phyloP scores from a whole-genome alignment of 1,140 invertebrate genomes.

The Sweltsa coloradensis region DNA sequence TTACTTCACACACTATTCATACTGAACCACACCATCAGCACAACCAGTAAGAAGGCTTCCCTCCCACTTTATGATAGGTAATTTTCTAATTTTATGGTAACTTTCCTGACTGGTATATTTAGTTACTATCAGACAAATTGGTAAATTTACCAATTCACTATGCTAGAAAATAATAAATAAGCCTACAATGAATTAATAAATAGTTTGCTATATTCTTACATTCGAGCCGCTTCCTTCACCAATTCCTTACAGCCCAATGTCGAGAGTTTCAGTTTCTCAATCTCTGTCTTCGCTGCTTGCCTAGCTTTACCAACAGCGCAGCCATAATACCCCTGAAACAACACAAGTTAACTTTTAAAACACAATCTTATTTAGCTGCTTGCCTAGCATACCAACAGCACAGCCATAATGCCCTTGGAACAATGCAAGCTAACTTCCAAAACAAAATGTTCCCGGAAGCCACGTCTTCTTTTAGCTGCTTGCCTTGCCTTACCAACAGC shows the following conservation, averaged over 20 bases:
- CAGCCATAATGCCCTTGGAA: no score
- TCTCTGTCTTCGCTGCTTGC: slow-evolving; percentile 98
- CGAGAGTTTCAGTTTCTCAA: slow-evolving; percentile 89
- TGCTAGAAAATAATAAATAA: background rate
- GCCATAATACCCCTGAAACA: slow-evolving; percentile 80
- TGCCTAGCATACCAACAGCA: no score
- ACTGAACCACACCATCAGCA: no score
- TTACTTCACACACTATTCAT: no score
- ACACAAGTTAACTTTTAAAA: no score
- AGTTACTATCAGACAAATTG: background rate
- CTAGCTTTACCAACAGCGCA: slow-evolving; percentile 97
- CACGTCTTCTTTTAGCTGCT: no score
- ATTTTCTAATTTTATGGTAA: background rate
- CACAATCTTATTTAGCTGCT: no score
- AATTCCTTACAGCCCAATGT: slow-evolving; percentile 77
- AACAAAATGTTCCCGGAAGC: no score
- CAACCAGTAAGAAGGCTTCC: no score
- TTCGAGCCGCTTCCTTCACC: slow-evolving; percentile 89
- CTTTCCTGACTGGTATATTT: background rate
- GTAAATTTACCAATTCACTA: no score
- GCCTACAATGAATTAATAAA: background rate
- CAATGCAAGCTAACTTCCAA: no score
- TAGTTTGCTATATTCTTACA: slow-evolving; percentile 45
- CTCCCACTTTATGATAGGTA: background rate
- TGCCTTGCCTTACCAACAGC: no score